Base-by-base conservation (phyloP, 2,113 vertebrate species). In the Sapajus apella region DNA sequence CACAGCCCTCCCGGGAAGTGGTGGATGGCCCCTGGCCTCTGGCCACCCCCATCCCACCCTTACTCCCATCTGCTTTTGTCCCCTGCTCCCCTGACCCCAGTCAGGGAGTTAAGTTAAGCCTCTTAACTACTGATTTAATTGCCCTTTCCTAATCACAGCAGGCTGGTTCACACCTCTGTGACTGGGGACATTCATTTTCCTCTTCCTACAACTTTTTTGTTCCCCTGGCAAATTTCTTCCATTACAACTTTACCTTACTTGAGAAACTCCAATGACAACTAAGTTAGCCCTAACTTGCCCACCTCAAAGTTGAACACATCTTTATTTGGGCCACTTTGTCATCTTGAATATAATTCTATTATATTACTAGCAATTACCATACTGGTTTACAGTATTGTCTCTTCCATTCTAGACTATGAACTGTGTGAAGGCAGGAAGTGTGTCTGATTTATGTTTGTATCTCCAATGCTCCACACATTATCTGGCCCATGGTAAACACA, bases 41-140 rank as follows among this genome's bases (percentile, higher is more conserved):
- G 79, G n/a, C 79, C 0, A 1, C 79, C 21, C 20, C 3, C 2
- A 12, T 6, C 21, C 11, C 20, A 23, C 21, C 6, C 52, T 25
- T 40, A 40, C 21, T 37, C 11, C 37, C 11, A 40, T 2, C 9
- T 2, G n/a, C 72, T 64, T 64, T 64, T 64, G 27, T 64, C 1
- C 27, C 2, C 27, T 0, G 5, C 27, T 64, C 21, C 11, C 37
- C 21, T 25, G 37, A 12, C 1, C 37, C 37, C 20, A 13, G 72
- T 25, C 37, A 40, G 37, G 37, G 37, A 40, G 37, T 40, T 40
- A 40, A 40, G 37, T 40, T 40, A 40, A 40, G 37, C 14, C 61
- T 61, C 18, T 64, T 77, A 50, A 76, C 27, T 82, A 72, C 50
- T 30, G 21, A 87, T 76, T 61, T 70, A 68, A 70, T 32, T 75